Percentiles rank a stretch among this genome's conserved stretches.
Evolutionary conservation across 2,797 vertebrate genomes (phyloP).

Genomic region (Pantherophis vulpinus): DNA sequence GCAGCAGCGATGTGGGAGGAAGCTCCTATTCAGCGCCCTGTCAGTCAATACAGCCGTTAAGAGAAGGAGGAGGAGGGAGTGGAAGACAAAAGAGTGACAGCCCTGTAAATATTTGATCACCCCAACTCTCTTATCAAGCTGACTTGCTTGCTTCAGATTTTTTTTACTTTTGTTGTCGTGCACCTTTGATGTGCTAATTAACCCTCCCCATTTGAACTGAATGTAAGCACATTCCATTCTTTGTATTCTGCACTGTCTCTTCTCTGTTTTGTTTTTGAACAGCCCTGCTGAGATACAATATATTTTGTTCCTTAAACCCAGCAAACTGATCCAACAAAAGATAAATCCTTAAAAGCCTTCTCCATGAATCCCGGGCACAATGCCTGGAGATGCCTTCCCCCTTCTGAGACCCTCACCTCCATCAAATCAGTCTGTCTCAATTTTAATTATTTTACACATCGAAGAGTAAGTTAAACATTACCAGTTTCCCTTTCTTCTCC

Average conservation of each 20-base stretch:
- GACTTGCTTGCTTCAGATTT: slow-evolving; percentile 18
- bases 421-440: slow-evolving; percentile 42
- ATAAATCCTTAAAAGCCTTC: slow-evolving; percentile 3
- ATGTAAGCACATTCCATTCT: slow-evolving; percentile 31
- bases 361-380: background rate
- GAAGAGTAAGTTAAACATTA: background rate
- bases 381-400: slow-evolving; percentile 10
- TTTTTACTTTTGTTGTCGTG: slow-evolving; percentile 27
- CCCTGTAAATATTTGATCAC: slow-evolving; percentile 9
- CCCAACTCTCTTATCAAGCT: slow-evolving; percentile 14
- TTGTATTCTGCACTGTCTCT: background rate
- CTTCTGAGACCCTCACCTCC: slow-evolving; percentile 20
- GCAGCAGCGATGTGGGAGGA: background rate
- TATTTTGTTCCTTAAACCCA: slow-evolving; percentile 12
- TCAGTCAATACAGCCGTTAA: background rate
- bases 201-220: slow-evolving; percentile 19
- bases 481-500: slow-evolving; percentile 40
- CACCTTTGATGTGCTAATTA: slow-evolving; percentile 41
- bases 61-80: background rate
- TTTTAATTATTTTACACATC: slow-evolving; percentile 36
- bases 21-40: background rate
- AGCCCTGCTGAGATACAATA: slow-evolving; percentile 22
- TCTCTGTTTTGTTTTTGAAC: background rate
- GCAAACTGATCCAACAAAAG: slow-evolving; percentile 1
- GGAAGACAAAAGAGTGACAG: background rate